phyloP scores from a whole-genome alignment of 2,888 invertebrate species.

The Graphium colonna region DNA sequence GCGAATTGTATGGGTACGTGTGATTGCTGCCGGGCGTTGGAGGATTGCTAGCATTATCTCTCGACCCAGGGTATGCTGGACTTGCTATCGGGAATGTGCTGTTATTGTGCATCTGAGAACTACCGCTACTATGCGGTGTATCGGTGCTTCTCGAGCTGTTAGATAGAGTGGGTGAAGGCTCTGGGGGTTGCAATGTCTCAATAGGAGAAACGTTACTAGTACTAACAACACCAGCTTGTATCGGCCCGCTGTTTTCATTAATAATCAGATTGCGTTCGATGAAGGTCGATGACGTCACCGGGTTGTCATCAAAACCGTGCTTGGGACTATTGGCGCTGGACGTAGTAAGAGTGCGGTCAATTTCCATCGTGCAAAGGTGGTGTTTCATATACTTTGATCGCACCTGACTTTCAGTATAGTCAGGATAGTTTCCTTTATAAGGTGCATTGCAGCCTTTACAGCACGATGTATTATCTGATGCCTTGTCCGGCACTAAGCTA shows the following conservation, averaged over 20 bases:
- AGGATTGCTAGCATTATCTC: constrained; percentile 62
- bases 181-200: constrained; percentile 74
- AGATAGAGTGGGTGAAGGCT: constrained; percentile 82
- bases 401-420: constrained; percentile 57
- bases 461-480: constrained; percentile 53
- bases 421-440: constrained; percentile 62
- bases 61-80: constrained; percentile 70
- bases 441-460: constrained; percentile 76
- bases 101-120: constrained; percentile 54
- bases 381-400: constrained; percentile 64
- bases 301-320: constrained; percentile 77
- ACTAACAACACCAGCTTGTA: constrained; percentile 91
- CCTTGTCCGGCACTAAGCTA: constrained; percentile 63
- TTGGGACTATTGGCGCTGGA: constrained; percentile 81
- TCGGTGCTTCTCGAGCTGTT: constrained; percentile 74
- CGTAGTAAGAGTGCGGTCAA: constrained; percentile 68
- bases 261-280: constrained; percentile 76
- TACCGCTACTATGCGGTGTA: constrained; percentile 66
- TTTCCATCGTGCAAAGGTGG: constrained; percentile 65
- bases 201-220: constrained; percentile 89
- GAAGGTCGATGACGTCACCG: constrained; percentile 85
- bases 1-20: constrained; percentile 58
- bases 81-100: constrained; percentile 67
- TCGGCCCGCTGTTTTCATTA: constrained; percentile 85
- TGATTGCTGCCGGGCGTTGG: constrained; percentile 57